Conservation (phyloP, 2,113 vertebrate species). For the Vidua macroura region DNA sequence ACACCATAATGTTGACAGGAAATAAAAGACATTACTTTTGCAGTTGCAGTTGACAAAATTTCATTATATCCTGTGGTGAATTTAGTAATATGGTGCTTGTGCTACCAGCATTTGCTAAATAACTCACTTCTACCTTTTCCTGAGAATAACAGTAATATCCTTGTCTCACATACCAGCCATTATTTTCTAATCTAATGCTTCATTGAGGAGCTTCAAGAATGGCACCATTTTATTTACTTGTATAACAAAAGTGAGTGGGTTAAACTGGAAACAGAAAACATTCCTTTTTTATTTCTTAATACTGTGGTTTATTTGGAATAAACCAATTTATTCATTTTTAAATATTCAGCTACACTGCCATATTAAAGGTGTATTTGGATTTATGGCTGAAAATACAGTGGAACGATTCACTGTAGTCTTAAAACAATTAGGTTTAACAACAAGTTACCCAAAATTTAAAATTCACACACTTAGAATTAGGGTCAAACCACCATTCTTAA, state of each 20-base stretch:
- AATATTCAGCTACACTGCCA: not conserved
- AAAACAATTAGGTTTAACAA: not conserved
- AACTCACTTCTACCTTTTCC: slow-evolving; percentile 69
- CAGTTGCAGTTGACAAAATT: slow-evolving; percentile 47
- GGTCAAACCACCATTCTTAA: not conserved
- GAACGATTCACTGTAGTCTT: not conserved
- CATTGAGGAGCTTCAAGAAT: slow-evolving; percentile 32
- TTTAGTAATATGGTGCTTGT: slow-evolving; percentile 27
- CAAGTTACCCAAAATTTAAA: not conserved
- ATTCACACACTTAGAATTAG: not conserved
- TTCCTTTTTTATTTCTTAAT: not conserved
- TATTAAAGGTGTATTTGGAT: not conserved
- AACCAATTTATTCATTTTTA: not conserved
- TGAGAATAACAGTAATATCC: slow-evolving; percentile 63
- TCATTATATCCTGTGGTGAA: slow-evolving; percentile 55
- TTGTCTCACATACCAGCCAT: slow-evolving; percentile 54
- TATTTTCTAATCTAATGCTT: slow-evolving; percentile 71
- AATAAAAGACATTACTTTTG: slow-evolving; percentile 47
- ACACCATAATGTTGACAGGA: slow-evolving; percentile 15
- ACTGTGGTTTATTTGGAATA: not conserved
- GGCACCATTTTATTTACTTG: not conserved
- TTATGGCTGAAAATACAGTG: not conserved
- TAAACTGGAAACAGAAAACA: slow-evolving; percentile 1
- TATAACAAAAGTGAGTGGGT: not conserved
- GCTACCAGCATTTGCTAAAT: slow-evolving; percentile 72